Conservation (phyloP, 2,888 invertebrate genomes). For the Cryptops parisi region DNA sequence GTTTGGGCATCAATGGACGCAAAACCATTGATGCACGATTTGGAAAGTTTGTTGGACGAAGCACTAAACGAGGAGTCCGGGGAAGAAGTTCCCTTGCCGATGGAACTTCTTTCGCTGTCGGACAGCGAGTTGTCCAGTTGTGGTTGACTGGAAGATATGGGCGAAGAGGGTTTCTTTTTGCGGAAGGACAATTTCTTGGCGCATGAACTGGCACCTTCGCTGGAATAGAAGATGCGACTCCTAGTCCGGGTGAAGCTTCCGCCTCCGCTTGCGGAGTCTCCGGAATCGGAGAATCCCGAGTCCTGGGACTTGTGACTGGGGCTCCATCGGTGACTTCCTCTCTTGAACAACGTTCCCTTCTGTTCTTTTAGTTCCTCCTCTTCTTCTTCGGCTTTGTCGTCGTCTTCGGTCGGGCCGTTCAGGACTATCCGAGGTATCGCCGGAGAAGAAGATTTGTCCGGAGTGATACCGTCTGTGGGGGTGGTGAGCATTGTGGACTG, state of each 20-base stretch:
- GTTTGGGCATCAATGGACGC: neutral
- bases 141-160: too few relatives aligned
- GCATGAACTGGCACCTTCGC: slow-evolving; percentile 4
- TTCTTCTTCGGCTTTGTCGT: too few relatives aligned
- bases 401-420: neutral
- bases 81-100: neutral
- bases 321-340: slow-evolving; percentile 22
- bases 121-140: neutral
- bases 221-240: slow-evolving; percentile 15
- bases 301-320: slow-evolving; percentile 58
- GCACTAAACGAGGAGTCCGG: neutral
- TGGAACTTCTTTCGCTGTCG: neutral
- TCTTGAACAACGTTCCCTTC: neutral
- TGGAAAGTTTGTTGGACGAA: neutral
- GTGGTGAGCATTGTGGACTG: neutral
- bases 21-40: neutral
- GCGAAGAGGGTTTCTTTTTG: too few relatives aligned
- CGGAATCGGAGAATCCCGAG: slow-evolving; percentile 66
- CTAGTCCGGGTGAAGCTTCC: slow-evolving; percentile 13
- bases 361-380: too few relatives aligned
- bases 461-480: neutral
- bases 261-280: slow-evolving; percentile 25
- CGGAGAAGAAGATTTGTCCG: neutral
- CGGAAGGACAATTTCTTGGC: neutral
- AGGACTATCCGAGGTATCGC: neutral